These are phyloP conservation scores for Synanthedon vespiformis DNA, from an alignment of 2,888 invertebrate genomes.

Conservation along the genomic window DNA sequence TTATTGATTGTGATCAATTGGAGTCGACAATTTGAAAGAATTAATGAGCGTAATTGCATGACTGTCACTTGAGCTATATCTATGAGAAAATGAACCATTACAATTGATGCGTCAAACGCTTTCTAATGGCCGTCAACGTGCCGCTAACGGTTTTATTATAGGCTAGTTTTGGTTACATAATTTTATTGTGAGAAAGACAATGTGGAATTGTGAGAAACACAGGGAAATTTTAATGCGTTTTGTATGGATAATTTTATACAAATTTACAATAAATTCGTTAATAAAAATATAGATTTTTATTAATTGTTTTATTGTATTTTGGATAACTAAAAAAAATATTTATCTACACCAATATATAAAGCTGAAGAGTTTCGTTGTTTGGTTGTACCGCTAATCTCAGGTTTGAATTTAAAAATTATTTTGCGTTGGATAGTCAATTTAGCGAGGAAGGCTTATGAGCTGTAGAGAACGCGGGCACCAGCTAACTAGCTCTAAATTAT, in stretches of 20 bases:
- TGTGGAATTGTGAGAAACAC: background rate
- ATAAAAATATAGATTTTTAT: background rate
- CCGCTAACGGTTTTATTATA: background rate
- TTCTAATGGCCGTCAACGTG: slow-evolving; percentile 6
- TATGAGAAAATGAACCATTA: background rate
- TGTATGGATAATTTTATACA: background rate
- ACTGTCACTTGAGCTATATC: background rate
- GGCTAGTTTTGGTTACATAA: background rate
- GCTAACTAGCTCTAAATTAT: no score
- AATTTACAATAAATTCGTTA: no score
- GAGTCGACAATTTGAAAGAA: no score
- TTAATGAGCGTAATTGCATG: background rate
- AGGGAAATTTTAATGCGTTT: background rate
- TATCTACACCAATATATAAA: no score
- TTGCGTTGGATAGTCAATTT: no score
- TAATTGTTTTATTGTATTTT: background rate
- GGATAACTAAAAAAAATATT: no score
- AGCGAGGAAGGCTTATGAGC: no score
- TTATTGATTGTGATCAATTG: no score
- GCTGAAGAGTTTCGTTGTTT: no score
- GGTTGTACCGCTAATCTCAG: no score
- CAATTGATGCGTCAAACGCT: slow-evolving; percentile 3
- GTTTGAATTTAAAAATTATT: no score
- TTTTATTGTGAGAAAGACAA: background rate
- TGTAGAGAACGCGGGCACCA: no score